These are phyloP conservation scores for Xiphophorus couchianus DNA, from an alignment of 2,113 vertebrate genomes.

Conservation along the genomic window DNA sequence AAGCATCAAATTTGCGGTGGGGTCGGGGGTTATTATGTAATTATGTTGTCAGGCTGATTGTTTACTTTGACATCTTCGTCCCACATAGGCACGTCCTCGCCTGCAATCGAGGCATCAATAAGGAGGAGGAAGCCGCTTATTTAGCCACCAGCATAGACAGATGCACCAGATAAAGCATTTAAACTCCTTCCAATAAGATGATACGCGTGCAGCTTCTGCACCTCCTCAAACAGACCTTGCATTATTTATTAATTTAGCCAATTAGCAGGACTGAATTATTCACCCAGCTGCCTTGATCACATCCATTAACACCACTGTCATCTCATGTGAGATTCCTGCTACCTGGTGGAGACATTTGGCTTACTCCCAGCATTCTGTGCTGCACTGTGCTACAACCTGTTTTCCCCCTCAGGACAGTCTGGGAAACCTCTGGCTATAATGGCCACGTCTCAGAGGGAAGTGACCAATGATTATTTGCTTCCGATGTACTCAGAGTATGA, in stretches of 20 bases:
- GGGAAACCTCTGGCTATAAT: neutral
- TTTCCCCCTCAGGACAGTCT: neutral
- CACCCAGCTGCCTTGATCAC: conserved; percentile 80
- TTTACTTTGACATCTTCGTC: conserved; percentile 61
- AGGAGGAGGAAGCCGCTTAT: conserved; percentile 35
- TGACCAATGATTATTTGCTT: neutral
- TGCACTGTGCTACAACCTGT: neutral
- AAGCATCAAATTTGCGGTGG: conserved; percentile 57
- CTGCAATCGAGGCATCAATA: conserved; percentile 38
- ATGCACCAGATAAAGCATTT: conserved; percentile 36
- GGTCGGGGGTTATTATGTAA: conserved; percentile 62
- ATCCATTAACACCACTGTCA: conserved; percentile 63
- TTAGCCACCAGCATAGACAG: conserved; percentile 38
- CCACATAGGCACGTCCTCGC: conserved; percentile 43
- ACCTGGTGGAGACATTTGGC: neutral
- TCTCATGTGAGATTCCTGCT: conserved; percentile 10
- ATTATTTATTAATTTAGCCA: conserved; percentile 86
- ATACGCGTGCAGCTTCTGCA: conserved; percentile 23
- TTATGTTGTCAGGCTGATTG: conserved; percentile 72
- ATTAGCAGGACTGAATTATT: conserved; percentile 83
- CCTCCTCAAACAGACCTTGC: conserved; percentile 49
- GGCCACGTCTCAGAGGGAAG: neutral
- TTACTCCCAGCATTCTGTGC: neutral
- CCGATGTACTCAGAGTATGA: neutral
- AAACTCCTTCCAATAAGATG: conserved; percentile 60